These are phyloP conservation scores for Rissa tridactyla DNA, from an alignment of 2,113 vertebrate genomes.

Conservation along the genomic window DNA sequence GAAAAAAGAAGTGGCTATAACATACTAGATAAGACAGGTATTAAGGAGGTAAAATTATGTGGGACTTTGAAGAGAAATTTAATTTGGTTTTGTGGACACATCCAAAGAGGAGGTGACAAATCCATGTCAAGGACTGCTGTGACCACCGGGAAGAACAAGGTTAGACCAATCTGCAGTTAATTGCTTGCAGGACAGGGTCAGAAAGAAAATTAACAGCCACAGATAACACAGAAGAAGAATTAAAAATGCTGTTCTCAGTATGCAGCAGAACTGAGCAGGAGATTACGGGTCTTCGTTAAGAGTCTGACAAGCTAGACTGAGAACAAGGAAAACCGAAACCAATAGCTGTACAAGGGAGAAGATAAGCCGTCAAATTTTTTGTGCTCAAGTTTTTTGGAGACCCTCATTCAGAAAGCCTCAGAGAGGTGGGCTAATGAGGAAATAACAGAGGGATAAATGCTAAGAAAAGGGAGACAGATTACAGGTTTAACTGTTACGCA, in stretches of 20 bases:
- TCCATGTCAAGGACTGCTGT: neutral
- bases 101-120: neutral
- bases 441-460: neutral
- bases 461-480: neutral
- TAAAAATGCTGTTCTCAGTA: neutral
- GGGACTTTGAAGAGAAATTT: neutral
- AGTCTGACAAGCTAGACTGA: neutral
- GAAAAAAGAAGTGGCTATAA: neutral
- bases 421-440: neutral
- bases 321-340: neutral
- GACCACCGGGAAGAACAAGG: neutral
- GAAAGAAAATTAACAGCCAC: neutral
- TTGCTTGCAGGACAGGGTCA: neutral
- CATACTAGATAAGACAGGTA: neutral
- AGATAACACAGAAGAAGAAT: neutral
- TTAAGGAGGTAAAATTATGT: neutral
- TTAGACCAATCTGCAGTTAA: neutral
- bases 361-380: neutral
- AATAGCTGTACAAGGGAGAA: neutral
- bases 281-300: neutral
- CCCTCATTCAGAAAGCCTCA: neutral
- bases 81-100: rapidly evolving
- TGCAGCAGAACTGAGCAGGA: neutral
- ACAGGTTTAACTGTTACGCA: neutral
- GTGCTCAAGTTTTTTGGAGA: neutral